Base-by-base conservation (phyloP, 2,797 vertebrate species). In the Acomys russatus region DNA sequence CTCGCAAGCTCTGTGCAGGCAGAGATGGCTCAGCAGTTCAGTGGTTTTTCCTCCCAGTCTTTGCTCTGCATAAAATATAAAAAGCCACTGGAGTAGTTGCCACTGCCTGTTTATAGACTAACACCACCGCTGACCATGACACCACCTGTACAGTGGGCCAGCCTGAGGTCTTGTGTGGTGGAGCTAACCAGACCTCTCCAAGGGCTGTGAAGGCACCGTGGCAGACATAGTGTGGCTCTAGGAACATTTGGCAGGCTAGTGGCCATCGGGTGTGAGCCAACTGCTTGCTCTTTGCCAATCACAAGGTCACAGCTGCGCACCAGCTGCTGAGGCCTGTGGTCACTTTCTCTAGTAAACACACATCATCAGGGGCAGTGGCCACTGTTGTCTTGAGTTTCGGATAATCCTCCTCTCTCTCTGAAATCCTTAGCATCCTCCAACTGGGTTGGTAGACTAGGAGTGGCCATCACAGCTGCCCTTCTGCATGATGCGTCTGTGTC, bases 101-200 rank as follows among this genome's bases (percentile, higher is more conserved):
- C 35, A 14, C n/a, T n/a, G 33, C 11, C 56, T 78, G 49, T 54
- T 22, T 80, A 56, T 54, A 35, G 12, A 56, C 9, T 25, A 38
- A 82, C 12, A 4, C 54, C 77, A 7, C 20, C 1, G 8, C 22
- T 54, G 20, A 71, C 33, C 84, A 51, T 14, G 28, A 54, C 49
- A 18, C 25, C 33, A 3, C 63, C 35, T 4, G 18, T 9, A 2
- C 7, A 1, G 8, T 3, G 9, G 28, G 0, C 80, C 38, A 1
- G 20, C 0, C 0, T 35, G 68, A 51, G 2, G 0, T 18, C 10
- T 44, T 9, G 3, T 49, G 82, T 7, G 10, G 20, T 22, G 20
- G 20, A 2, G 83, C 4, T 0, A 28, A n/a, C 23, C 6, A 0
- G 84, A 44, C 35, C 23, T 35, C 49, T 71, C 89, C 3, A 35